phyloP scores from a whole-genome alignment of 2,113 vertebrate species.

The crab-eating macaque (Macaca fascicularis) region DNA sequence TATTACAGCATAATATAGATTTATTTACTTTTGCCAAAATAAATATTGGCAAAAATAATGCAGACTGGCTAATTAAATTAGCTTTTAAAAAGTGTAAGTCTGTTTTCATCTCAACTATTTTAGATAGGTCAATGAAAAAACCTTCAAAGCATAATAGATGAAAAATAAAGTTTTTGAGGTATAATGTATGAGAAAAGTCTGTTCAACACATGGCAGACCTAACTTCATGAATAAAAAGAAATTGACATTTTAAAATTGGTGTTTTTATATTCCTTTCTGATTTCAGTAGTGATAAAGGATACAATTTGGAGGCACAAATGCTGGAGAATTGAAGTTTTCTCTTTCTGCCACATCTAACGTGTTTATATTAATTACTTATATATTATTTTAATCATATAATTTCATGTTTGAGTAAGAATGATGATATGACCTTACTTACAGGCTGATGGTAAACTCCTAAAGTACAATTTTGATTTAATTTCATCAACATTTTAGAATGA shows the following conservation, averaged over 20 bases:
- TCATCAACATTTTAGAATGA: too few relatives aligned
- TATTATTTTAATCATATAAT: conserved; percentile 44
- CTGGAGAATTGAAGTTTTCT: not conserved
- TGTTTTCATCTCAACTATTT: conserved; percentile 61
- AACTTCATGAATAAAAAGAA: not conserved
- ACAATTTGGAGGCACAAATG: not conserved
- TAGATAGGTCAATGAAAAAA: conserved; percentile 49
- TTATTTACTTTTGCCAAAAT: conserved; percentile 64
- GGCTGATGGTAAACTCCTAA: not conserved
- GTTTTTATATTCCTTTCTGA: conserved; percentile 16
- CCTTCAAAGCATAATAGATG: conserved; percentile 24
- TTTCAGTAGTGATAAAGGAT: not conserved
- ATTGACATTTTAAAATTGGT: not conserved
- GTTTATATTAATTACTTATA: conserved; percentile 28
- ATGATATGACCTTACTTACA: not conserved
- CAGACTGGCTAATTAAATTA: conserved; percentile 60
- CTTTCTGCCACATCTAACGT: conserved; percentile 19
- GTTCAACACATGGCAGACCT: conserved; percentile 59
- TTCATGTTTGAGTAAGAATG: not conserved
- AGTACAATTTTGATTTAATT: too few relatives aligned
- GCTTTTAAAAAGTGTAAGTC: conserved; percentile 33
- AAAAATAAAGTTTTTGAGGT: not conserved
- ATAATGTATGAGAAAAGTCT: conserved; percentile 58
- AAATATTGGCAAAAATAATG: conserved; percentile 56
- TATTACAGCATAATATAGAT: not conserved